Base-by-base conservation (phyloP, 2,888 invertebrate genomes). In the Lissonota sp. region DNA sequence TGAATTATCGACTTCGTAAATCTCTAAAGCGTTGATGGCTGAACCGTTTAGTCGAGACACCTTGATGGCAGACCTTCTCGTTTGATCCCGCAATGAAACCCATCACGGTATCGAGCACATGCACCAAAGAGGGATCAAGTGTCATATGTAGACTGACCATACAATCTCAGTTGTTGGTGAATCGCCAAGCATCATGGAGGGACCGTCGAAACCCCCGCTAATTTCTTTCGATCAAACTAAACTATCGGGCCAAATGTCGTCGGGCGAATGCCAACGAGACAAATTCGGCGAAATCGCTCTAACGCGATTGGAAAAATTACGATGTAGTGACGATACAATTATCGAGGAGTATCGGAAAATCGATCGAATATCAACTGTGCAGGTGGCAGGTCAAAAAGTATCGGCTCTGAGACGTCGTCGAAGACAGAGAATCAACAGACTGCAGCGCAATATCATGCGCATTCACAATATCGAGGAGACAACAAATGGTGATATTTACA, bases 161-260 rank as follows among this genome's bases (percentile, higher is more conserved):
- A 67, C 53, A 76, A 75, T 67, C 71, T 80, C 75, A 80, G 80
- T 80, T 71, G 60, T 71, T 58, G 44, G 75, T 55, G 71, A 71
- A 76, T 67, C 80, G 66, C 62, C 62, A 75, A 62, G 75, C 66
- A 69, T 44, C 57, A 80, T 80, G 75, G 80, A 75, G 60, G 53
- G 42, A 57, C 16, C 39, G 44, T 60, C 75, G 69, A 53, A 14
- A 39, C 37, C 12, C 63, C 16, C 75, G 60, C 5, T 3, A 0
- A 12, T 75, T 44, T 16, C 58, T 26, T 46, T 58, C 39, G 37
- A n/a, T 8, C 6, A 4, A 51, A 10, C 37, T 6, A 12, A 70
- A 44, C 10, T 2, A n/a, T 8, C 14, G 10, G 0, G 39, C n/a
- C n/a, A n/a, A n/a, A n/a, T n/a, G n/a, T n/a, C n/a, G n/a, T n/a